Percentiles rank a stretch among this genome's conserved stretches.
Evolutionary conservation across 2,113 vertebrate species (phyloP).

Genomic region (Pristiophorus japonicus): DNA sequence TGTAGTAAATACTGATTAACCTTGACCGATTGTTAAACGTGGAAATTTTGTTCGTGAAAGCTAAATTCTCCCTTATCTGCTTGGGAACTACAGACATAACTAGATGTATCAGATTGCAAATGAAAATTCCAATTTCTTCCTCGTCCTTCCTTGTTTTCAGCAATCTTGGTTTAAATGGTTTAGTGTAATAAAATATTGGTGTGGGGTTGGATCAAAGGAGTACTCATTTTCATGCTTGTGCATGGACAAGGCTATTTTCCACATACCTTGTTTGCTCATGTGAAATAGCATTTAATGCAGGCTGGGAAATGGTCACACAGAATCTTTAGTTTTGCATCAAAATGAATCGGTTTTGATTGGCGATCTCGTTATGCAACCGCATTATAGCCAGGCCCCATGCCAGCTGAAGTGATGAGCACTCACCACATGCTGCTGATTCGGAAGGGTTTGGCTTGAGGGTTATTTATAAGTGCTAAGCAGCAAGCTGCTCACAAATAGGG

Average conservation of each 20-base stretch:
- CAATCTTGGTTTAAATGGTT: background rate
- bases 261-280: background rate
- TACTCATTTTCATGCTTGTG: background rate
- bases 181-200: background rate
- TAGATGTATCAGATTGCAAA: background rate
- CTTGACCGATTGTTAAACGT: background rate
- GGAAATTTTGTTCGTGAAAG: background rate
- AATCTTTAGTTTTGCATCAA: background rate
- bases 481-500: background rate
- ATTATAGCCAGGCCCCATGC: conserved; percentile 1
- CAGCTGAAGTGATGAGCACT: background rate
- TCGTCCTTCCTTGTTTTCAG: background rate
- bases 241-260: background rate
- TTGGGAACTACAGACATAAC: background rate
- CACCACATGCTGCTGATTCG: background rate
- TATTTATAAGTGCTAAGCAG: background rate
- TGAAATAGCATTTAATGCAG: background rate
- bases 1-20: background rate
- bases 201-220: background rate
- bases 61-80: background rate
- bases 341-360: background rate
- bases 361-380: background rate
- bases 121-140: background rate
- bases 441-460: background rate
- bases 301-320: background rate